These are phyloP conservation scores for Margarornis squamiger DNA, from an alignment of 2,797 vertebrate genomes.

Conservation along the genomic window DNA sequence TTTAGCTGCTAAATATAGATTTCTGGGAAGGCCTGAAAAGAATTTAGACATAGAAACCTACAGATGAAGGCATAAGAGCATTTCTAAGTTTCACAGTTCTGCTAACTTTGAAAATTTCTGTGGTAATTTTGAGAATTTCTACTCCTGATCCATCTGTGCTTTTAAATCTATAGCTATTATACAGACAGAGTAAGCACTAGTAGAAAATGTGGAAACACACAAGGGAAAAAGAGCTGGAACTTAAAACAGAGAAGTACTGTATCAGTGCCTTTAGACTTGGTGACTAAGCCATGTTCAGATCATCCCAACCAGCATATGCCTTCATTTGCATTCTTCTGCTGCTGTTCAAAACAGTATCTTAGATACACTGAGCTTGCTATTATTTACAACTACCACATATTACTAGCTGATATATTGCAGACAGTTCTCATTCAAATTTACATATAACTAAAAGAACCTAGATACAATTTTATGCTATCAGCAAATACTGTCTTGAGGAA, in stretches of 20 bases:
- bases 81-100: neutral
- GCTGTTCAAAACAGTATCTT: neutral
- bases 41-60: neutral
- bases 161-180: neutral
- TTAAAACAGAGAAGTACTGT: neutral
- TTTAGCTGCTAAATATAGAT: neutral
- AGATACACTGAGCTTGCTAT: neutral
- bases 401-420: neutral
- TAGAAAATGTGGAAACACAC: neutral
- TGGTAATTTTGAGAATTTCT: neutral
- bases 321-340: neutral
- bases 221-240: fast-evolving
- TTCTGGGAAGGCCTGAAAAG: neutral
- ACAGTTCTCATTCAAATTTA: neutral
- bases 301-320: neutral
- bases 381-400: neutral
- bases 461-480: neutral
- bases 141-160: neutral
- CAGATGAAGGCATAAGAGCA: neutral
- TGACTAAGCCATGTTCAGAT: neutral
- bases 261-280: neutral
- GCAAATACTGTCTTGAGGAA: neutral
- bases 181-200: neutral
- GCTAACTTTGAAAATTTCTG: neutral
- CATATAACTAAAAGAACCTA: neutral